A percentile compares a stretch with the other conserved stretches of the same genome.
Conservation (phyloP, 2,113 vertebrate genomes). For the Ploceus nigricollis region DNA sequence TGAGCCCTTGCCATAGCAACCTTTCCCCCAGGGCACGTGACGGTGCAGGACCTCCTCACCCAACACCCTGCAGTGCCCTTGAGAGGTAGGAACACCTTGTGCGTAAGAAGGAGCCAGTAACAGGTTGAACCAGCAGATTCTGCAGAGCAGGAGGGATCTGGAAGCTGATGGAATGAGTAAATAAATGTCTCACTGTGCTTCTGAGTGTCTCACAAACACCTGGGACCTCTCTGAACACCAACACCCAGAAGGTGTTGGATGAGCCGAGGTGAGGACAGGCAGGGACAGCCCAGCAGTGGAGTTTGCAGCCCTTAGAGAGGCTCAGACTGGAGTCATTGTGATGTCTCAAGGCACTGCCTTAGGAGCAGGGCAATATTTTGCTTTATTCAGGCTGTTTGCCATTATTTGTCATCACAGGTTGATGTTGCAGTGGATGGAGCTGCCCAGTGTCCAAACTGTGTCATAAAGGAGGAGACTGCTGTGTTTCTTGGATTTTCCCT, state of each 20-base stretch:
- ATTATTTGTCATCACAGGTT: neutral
- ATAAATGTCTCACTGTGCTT: neutral
- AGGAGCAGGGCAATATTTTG: neutral
- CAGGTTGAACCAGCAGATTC: constrained; percentile 19
- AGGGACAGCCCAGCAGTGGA: neutral
- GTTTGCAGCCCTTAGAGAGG: neutral
- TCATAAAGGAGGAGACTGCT: neutral
- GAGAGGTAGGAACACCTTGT: neutral
- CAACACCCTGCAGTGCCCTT: neutral
- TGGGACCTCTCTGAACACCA: accelerated
- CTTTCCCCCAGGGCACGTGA: neutral
- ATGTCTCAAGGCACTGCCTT: neutral
- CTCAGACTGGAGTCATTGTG: neutral
- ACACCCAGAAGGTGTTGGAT: neutral
- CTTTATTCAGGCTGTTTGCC: neutral
- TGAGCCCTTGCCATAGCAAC: constrained; percentile 28
- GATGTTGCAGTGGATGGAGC: neutral
- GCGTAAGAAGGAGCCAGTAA: neutral
- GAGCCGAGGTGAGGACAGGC: accelerated
- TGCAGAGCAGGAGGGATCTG: neutral
- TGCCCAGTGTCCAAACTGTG: neutral
- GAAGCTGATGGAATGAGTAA: neutral
- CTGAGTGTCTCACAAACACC: neutral
- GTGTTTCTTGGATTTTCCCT: neutral
- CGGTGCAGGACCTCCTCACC: neutral